Evolutionary conservation across 1,140 invertebrate genomes (phyloP).

Genomic region (Marisa cornuarietis): DNA sequence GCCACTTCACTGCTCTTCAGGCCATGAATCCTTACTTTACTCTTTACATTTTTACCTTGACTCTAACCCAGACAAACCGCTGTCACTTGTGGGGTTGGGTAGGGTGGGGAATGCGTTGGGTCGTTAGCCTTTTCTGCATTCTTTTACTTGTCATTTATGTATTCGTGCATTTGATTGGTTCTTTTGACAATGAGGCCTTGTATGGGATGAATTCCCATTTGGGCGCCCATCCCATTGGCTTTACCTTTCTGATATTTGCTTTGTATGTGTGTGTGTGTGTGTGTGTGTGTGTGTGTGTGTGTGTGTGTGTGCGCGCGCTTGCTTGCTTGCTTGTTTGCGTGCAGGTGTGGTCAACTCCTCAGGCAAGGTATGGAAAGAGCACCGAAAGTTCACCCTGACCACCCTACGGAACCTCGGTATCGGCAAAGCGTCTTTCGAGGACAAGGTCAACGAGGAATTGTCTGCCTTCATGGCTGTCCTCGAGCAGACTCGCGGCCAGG

Average conservation of each 20-base stretch:
- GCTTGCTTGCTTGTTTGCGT: background rate
- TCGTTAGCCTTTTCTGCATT: too few relatives aligned
- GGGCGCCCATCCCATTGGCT: background rate
- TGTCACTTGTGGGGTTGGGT: too few relatives aligned
- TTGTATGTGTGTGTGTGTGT: background rate
- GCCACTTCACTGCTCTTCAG: too few relatives aligned
- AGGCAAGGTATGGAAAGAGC: constrained; percentile 77
- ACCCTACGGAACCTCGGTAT: constrained; percentile 79
- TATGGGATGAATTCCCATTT: too few relatives aligned
- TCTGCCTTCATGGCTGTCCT: constrained; percentile 25
- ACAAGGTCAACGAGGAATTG: constrained; percentile 75
- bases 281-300: background rate
- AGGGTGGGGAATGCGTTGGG: too few relatives aligned
- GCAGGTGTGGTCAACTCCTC: constrained; percentile 34
- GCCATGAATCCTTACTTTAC: too few relatives aligned
- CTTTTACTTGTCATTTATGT: too few relatives aligned
- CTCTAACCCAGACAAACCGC: too few relatives aligned
- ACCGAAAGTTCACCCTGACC: constrained; percentile 78
- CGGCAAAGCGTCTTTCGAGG: constrained; percentile 78
- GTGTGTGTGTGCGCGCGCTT: background rate
- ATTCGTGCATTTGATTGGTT: too few relatives aligned
- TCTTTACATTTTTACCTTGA: too few relatives aligned
- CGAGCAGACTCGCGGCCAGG: constrained; percentile 17
- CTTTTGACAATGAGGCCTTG: too few relatives aligned
- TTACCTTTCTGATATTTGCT: background rate